phyloP scores from a whole-genome alignment of 1,140 invertebrate genomes.

The Brevipalpus yothersi region DNA sequence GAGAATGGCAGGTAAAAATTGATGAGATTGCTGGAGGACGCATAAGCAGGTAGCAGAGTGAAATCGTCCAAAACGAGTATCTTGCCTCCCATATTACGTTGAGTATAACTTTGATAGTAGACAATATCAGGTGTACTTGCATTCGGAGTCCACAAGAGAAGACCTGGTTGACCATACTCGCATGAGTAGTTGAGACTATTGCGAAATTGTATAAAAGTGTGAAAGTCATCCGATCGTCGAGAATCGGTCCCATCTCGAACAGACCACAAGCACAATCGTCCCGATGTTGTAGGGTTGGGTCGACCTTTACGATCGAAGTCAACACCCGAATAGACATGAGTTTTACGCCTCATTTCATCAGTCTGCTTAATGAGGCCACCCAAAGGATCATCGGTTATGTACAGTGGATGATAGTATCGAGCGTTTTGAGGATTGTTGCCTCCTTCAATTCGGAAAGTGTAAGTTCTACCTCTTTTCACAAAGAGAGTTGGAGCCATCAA shows the following conservation, averaged over 20 bases:
- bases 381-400: slow-evolving; percentile 60
- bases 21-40: neutral
- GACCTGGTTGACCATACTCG: slow-evolving; percentile 21
- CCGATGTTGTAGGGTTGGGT: slow-evolving; percentile 25
- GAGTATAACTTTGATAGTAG: slow-evolving; percentile 80
- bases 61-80: slow-evolving; percentile 47
- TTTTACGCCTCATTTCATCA: slow-evolving; percentile 36
- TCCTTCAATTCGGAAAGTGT: slow-evolving; percentile 34
- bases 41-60: neutral
- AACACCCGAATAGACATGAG: slow-evolving; percentile 51
- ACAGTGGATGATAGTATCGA: slow-evolving; percentile 66
- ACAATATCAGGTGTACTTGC: slow-evolving; percentile 69
- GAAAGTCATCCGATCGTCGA: slow-evolving; percentile 37
- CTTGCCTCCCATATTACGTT: slow-evolving; percentile 71
- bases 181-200: slow-evolving; percentile 9
- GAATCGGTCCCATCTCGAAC: slow-evolving; percentile 36
- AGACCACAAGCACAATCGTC: slow-evolving; percentile 44
- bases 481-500: slow-evolving; percentile 59
- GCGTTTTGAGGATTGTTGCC: slow-evolving; percentile 60
- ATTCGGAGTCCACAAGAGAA: slow-evolving; percentile 59
- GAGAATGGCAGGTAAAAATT: neutral
- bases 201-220: slow-evolving; percentile 8
- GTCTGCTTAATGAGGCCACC: slow-evolving; percentile 49
- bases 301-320: slow-evolving; percentile 47
- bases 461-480: slow-evolving; percentile 54